phyloP scores from a whole-genome alignment of 2,888 invertebrate genomes.

The Cryptus armator region DNA sequence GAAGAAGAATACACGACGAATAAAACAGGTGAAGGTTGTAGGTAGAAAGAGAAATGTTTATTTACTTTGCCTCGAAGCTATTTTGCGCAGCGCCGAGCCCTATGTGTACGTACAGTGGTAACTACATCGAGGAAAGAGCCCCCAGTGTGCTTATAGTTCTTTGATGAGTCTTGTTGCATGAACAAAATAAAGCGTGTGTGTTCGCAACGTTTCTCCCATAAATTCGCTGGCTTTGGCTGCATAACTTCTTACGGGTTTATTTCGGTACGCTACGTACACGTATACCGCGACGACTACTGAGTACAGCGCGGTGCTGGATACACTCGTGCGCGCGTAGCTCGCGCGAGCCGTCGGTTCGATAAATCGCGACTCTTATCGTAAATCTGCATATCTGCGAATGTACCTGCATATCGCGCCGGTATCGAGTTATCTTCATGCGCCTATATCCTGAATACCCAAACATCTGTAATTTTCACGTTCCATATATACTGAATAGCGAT shows the following conservation, averaged over 20 bases:
- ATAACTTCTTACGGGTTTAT: slow-evolving; percentile 52
- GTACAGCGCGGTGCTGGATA: slow-evolving; percentile 8
- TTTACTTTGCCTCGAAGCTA: slow-evolving; percentile 3
- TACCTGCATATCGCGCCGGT: slow-evolving; percentile 45
- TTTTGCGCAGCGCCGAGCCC: slow-evolving; percentile 13
- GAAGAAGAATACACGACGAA: not conserved
- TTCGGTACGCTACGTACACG: slow-evolving; percentile 21
- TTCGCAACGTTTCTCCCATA: slow-evolving; percentile 26
- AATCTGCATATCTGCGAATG: slow-evolving; percentile 31
- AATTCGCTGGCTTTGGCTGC: slow-evolving; percentile 35
- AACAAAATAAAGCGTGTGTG: slow-evolving; percentile 17
- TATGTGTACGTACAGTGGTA: not conserved
- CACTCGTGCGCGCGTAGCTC: slow-evolving; percentile 9
- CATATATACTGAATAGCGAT: not conserved
- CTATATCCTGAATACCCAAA: slow-evolving; percentile 45
- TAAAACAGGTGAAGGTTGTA: slow-evolving; percentile 13
- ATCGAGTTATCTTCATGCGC: slow-evolving; percentile 57
- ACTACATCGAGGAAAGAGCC: slow-evolving; percentile 10
- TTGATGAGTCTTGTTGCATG: slow-evolving; percentile 23
- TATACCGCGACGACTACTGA: not conserved
- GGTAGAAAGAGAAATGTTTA: slow-evolving; percentile 7
- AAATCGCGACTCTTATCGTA: slow-evolving; percentile 60
- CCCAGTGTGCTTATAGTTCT: slow-evolving; percentile 24
- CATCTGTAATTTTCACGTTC: slow-evolving; percentile 43
- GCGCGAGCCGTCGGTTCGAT: slow-evolving; percentile 49